Evolutionary conservation across 2,113 vertebrate genomes (phyloP), one percentile per base, ranked within the genome.

Genomic region (Pao palembangensis): DNA sequence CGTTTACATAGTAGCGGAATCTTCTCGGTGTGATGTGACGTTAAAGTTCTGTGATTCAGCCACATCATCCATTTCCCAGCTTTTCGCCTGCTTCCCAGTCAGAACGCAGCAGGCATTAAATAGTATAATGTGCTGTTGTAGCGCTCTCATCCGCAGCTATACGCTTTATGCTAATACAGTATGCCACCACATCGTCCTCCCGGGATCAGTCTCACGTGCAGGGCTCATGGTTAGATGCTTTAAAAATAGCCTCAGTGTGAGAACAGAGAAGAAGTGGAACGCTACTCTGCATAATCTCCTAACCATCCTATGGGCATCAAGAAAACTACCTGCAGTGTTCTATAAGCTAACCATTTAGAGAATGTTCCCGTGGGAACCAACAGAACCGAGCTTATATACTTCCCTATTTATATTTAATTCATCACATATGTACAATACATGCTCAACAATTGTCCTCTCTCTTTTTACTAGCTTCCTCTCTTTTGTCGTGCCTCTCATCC

Each of bases 231-330:
- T 85, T 87, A 64, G 72, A 87, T 65, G 71, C 78, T 87, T 88
- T 89, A 90, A 90, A 91, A 91, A 90, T 90, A 90, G 86, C 83
- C 73, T 77, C 44, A 53, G 63, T 81, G 78, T 78, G 86, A 87
- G 82, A 89, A 84, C 73, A 59, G 61, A 73, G 74, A 80, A 71
- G 47, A 69, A 83, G 59, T 71, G 70, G 60, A 73, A 71, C 79
- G 69, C 71, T 85, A 51, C 64, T 73, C 78, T 57, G 43, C 55
- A 61, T 83, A 69, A 85, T 88, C 85, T 84, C 64, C 73, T 51
- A 65, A 80, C 64, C 66, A 79, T 86, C 78, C 64, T 71, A 66
- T 76, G 71, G 72, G 76, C 70, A 75, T 71, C 66, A 28, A 72
- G 74, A 61, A 58, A 71, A 73, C 73, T 71, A 80, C 75, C 80